Evolutionary conservation across 2,888 invertebrate species (phyloP).

Genomic region (Diadegma fenestrale): DNA sequence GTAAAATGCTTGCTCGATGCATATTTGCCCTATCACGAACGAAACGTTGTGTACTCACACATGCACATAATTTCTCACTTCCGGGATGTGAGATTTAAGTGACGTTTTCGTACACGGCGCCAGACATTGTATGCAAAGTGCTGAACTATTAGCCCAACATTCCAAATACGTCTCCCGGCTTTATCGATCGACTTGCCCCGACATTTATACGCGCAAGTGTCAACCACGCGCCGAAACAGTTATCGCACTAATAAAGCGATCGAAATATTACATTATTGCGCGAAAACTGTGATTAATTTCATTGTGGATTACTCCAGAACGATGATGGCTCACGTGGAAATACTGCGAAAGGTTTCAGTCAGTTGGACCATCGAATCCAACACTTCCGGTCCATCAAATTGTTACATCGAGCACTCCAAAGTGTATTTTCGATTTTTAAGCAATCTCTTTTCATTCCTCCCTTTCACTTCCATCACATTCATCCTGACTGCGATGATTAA

Average conservation of each 20-base stretch:
- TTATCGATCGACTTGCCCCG: conserved; percentile 42
- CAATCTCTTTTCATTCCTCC: not conserved
- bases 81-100: conserved; percentile 31
- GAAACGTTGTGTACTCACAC: conserved; percentile 12
- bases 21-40: conserved; percentile 29
- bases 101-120: conserved; percentile 46
- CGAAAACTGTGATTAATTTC: not conserved
- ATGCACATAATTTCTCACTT: conserved; percentile 56
- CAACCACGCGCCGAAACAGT: not conserved
- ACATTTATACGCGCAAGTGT: conserved; percentile 36
- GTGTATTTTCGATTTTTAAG: not conserved
- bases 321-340: not conserved
- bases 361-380: not conserved
- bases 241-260: not conserved
- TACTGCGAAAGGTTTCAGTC: not conserved
- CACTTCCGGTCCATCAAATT: not conserved
- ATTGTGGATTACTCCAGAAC: not conserved
- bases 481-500: too few species aligned
- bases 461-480: not conserved
- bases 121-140: conserved; percentile 45
- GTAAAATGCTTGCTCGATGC: conserved; percentile 50
- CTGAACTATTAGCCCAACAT: conserved; percentile 59
- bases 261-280: not conserved
- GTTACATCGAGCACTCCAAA: not conserved
- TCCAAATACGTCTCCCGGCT: conserved; percentile 43